These are phyloP conservation scores for Lordiphosa collinella DNA, from an alignment of 1,140 invertebrate species.

Conservation along the genomic window DNA sequence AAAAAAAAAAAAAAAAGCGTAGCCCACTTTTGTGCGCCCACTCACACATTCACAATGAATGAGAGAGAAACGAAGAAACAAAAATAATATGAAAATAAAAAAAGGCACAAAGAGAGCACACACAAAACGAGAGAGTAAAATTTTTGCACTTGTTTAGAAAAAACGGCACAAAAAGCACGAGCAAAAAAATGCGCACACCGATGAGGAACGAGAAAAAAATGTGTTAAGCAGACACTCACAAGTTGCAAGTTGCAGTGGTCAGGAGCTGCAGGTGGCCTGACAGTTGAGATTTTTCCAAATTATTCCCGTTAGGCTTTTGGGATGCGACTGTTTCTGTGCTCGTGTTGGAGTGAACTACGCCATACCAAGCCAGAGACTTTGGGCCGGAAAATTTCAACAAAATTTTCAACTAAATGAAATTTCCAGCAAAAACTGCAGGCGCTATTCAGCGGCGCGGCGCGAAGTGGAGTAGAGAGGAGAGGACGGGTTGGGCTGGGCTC, in stretches of 20 bases:
- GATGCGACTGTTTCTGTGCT: slow-evolving; percentile 58
- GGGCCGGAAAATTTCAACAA: slow-evolving; percentile 4
- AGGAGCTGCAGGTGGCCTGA: slow-evolving; percentile 10
- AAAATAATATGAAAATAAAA: neutral
- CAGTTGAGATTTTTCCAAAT: neutral
- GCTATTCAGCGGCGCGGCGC: neutral
- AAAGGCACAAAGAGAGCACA: slow-evolving; percentile 1
- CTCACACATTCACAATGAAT: neutral
- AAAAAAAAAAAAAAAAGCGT: slow-evolving; percentile 34
- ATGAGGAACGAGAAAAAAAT: slow-evolving; percentile 4
- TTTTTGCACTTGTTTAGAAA: slow-evolving; percentile 60
- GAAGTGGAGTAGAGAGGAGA: neutral
- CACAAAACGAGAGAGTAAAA: neutral
- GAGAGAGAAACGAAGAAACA: neutral
- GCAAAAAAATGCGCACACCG: slow-evolving; percentile 40
- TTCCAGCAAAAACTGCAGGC: slow-evolving; percentile 11
- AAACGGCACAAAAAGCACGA: slow-evolving; percentile 71
- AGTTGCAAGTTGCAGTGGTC: neutral
- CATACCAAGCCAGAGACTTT: slow-evolving; percentile 5
- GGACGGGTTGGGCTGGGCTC: neutral
- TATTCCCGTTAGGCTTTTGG: slow-evolving; percentile 5
- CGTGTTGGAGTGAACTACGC: slow-evolving; percentile 63
- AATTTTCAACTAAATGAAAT: slow-evolving; percentile 11
- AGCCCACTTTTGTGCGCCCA: slow-evolving; percentile 49
- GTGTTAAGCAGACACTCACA: no score